Evolutionary conservation across 2,797 vertebrate species (phyloP), one percentile per base, ranked within the genome.

Genomic region (Lacerta bilineata): DNA sequence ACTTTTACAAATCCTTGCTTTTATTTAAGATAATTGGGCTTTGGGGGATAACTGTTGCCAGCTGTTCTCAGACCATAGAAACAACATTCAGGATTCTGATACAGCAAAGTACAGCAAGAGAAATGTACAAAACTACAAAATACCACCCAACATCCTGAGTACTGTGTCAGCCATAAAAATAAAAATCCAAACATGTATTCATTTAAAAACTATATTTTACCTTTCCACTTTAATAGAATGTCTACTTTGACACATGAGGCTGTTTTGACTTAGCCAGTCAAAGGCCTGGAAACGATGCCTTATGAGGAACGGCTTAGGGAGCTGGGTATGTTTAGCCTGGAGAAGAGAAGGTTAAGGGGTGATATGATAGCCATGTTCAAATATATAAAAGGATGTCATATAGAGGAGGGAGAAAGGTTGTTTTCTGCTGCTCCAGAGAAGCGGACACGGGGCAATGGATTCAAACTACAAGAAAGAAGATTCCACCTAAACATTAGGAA

Each of bases 11-110:
- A 27, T 66, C 3, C 10, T 61, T 36, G 59, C 46, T 68, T 55
- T 90, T 83, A 75, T 74, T 85, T 78, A 75, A 89, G 17, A 36
- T 68, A 88, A 80, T 75, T 85, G 41, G 72, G 33, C 4, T 88
- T 88, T 66, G 39, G 43, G 29, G 29, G 41, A 74, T 80, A 85
- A 83, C 23, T 75, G 43, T 27, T 80, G 80, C 83, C 89, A 86
- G 79, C n/a, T 85, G 83, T 55, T 78, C 27, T 83, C 71, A 75
- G 69, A 59, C 69, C 68, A 89, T 18, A 7, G 39, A 91, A 90
- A 81, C 29, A 88, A 69, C 77, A 77, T 8, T 33, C 3, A 15
- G 64, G 78, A 81, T 89, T 91, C 27, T 81, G 50, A 84, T 4
- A 29, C 6, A 39, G 5, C 23, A 25, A 29, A 80, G 41, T 55